A percentile compares a stretch with the other conserved stretches of the same genome.
Conservation (phyloP, 2,113 vertebrate genomes). For the Piprites chloris region DNA sequence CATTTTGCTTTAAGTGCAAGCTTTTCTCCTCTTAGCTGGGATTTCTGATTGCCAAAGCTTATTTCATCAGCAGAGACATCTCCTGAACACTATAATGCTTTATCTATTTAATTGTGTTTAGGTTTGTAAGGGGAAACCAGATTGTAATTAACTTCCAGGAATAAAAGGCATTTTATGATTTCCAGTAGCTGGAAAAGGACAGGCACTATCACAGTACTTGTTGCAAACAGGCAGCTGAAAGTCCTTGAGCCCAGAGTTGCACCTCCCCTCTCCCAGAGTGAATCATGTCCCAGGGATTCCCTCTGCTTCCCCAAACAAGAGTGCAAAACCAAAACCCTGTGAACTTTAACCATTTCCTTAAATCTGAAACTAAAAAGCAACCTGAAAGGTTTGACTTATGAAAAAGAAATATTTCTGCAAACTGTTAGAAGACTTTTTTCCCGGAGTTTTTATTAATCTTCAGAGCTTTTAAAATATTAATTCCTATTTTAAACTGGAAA, state of each 20-base stretch:
- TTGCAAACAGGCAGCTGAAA: background rate
- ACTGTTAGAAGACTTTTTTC: background rate
- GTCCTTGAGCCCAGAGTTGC: background rate
- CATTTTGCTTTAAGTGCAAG: background rate
- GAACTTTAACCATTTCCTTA: background rate
- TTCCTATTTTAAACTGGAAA: background rate
- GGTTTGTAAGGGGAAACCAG: background rate
- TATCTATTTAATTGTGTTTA: background rate
- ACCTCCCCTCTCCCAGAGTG: background rate
- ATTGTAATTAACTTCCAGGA: background rate
- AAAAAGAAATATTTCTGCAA: background rate
- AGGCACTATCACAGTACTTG: rapidly evolving
- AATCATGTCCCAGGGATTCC: background rate
- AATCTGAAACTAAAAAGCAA: background rate
- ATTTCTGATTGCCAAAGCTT: background rate
- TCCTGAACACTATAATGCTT: background rate
- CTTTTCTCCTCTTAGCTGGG: background rate
- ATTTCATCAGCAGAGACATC: background rate
- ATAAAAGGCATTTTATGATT: background rate
- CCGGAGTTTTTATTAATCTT: background rate
- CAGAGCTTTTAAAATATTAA: background rate
- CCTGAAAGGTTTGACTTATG: background rate
- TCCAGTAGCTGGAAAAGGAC: background rate
- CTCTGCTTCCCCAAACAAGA: background rate
- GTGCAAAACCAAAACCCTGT: background rate